phyloP scores from a whole-genome alignment of 1,140 invertebrate species.

The Diabrotica undecimpunctata region DNA sequence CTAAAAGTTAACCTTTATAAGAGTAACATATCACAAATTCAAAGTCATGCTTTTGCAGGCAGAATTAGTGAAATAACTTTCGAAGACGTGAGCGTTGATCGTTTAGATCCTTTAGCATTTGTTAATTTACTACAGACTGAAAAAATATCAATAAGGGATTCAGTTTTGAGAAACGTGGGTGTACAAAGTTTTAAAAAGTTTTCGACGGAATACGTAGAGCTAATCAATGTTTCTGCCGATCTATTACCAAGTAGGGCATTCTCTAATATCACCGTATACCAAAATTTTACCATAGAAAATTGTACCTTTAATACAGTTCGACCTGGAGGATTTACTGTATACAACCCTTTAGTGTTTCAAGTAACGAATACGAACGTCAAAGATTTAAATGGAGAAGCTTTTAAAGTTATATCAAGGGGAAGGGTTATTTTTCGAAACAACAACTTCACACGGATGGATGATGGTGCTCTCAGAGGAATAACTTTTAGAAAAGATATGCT shows the following conservation, averaged over 20 bases:
- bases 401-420: slow-evolving; percentile 59
- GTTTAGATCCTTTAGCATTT: slow-evolving; percentile 68
- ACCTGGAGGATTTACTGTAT: slow-evolving; percentile 56
- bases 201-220: slow-evolving; percentile 58
- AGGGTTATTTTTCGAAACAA: slow-evolving; percentile 65
- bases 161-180: slow-evolving; percentile 57
- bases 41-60: slow-evolving; percentile 59
- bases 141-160: slow-evolving; percentile 54
- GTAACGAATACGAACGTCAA: slow-evolving; percentile 53
- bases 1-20: slow-evolving; percentile 35
- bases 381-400: slow-evolving; percentile 60
- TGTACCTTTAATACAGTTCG: slow-evolving; percentile 54
- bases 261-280: slow-evolving; percentile 66
- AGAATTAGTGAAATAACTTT: slow-evolving; percentile 65
- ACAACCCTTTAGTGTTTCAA: slow-evolving; percentile 51
- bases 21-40: slow-evolving; percentile 29
- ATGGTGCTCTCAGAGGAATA: slow-evolving; percentile 61
- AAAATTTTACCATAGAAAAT: slow-evolving; percentile 62
- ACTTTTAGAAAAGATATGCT: slow-evolving; percentile 50
- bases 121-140: slow-evolving; percentile 60
- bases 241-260: slow-evolving; percentile 65
- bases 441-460: slow-evolving; percentile 53
- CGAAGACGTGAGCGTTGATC: slow-evolving; percentile 56
- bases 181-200: slow-evolving; percentile 77
- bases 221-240: slow-evolving; percentile 53